Evolutionary conservation across 1,140 invertebrate genomes (phyloP).

Genomic region (Atopsyche davidsoni): DNA sequence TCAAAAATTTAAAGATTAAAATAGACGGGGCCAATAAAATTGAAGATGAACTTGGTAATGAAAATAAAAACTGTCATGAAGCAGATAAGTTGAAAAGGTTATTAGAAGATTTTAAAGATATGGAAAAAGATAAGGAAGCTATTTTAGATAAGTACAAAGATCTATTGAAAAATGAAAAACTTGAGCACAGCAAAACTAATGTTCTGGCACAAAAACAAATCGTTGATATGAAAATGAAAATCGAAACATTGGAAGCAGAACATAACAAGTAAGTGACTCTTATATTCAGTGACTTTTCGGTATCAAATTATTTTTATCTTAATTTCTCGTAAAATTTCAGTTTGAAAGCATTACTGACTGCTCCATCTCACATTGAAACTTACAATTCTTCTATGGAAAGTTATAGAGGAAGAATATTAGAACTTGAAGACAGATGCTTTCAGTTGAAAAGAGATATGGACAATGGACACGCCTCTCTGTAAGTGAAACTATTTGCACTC

Average conservation of each 20-base stretch:
- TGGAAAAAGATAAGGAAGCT: conserved; percentile 41
- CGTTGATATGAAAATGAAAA: conserved; percentile 36
- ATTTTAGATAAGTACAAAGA: conserved; percentile 40
- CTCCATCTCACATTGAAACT: conserved; percentile 30
- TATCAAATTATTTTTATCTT: no score
- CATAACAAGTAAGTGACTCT: conserved; percentile 36
- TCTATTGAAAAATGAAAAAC: conserved; percentile 39
- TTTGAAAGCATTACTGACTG: conserved; percentile 24
- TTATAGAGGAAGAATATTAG: conserved; percentile 38
- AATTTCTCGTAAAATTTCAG: conserved; percentile 19
- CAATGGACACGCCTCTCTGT: conserved; percentile 37
- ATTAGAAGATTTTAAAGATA: conserved; percentile 34
- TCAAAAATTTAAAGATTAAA: conserved; percentile 31
- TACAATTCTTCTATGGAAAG: conserved; percentile 36
- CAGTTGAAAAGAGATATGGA: conserved; percentile 41
- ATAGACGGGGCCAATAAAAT: conserved; percentile 33
- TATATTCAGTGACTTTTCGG: no score
- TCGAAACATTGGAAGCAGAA: conserved; percentile 36
- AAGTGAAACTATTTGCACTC: no score
- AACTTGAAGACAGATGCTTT: conserved; percentile 43
- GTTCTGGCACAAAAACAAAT: conserved; percentile 28
- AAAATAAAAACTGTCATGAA: conserved; percentile 29
- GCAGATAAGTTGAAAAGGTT: conserved; percentile 31
- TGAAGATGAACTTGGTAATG: conserved; percentile 29
- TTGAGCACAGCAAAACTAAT: conserved; percentile 35